Percentiles rank a stretch among this genome's conserved stretches.
Evolutionary conservation across 1,140 invertebrate genomes (phyloP).

Genomic region (Cardiocondyla obscurior): DNA sequence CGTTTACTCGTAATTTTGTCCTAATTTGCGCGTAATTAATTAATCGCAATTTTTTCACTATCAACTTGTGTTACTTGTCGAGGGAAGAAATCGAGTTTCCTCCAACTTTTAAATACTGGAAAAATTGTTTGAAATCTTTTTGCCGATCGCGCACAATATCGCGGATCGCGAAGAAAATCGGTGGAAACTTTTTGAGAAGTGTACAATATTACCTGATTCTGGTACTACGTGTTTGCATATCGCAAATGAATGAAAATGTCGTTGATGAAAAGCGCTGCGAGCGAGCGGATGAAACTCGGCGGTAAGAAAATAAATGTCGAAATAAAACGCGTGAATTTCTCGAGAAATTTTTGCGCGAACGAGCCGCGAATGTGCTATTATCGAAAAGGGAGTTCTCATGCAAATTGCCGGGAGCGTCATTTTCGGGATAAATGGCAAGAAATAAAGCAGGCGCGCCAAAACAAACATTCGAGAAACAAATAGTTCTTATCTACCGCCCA

Average conservation of each 20-base stretch:
- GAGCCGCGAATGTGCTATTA: constrained; percentile 1
- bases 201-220: neutral
- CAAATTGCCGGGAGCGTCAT: constrained; percentile 33
- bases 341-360: constrained; percentile 28
- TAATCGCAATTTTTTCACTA: neutral
- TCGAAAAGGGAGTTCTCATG: constrained; percentile 6
- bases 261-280: constrained; percentile 16
- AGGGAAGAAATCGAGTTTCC: neutral
- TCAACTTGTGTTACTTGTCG: neutral
- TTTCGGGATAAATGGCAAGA: constrained; percentile 25
- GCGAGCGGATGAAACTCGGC: constrained; percentile 10
- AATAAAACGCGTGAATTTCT: constrained; percentile 40
- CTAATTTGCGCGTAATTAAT: neutral
- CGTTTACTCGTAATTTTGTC: constrained; percentile 1
- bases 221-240: neutral
- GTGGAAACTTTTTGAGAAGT: neutral
- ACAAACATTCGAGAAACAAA: neutral
- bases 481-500: constrained; percentile 27
- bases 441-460: neutral
- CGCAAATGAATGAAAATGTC: constrained; percentile 37
- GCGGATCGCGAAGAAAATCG: neutral
- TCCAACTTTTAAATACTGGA: neutral
- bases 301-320: constrained; percentile 21
- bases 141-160: neutral
- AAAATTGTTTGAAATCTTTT: neutral